phyloP scores from a whole-genome alignment of 2,797 vertebrate species.

The Diceros bicornis region DNA sequence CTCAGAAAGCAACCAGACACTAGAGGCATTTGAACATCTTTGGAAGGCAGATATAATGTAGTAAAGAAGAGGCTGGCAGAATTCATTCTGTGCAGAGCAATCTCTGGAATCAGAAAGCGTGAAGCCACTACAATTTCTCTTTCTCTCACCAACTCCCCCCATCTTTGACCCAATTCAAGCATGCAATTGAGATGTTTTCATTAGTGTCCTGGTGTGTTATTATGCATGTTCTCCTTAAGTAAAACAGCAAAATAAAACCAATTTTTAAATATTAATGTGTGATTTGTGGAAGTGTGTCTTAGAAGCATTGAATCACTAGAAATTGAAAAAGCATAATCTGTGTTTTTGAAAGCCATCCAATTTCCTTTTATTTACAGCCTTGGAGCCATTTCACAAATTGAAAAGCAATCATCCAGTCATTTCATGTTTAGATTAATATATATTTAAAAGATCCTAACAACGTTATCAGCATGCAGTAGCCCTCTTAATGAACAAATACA shows the following conservation, averaged over 20 bases:
- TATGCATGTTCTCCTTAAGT: constrained; percentile 63
- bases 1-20: constrained; percentile 50
- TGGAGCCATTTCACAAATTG: constrained; percentile 87
- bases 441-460: constrained; percentile 82
- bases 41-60: neutral
- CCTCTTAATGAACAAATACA: constrained; percentile 78
- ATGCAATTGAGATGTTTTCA: neutral
- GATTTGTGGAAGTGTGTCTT: constrained; percentile 76
- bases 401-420: constrained; percentile 84
- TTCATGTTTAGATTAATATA: constrained; percentile 85
- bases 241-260: constrained; percentile 65
- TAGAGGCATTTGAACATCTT: neutral
- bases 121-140: neutral
- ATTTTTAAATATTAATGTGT: constrained; percentile 79
- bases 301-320: constrained; percentile 74
- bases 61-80: constrained; percentile 39
- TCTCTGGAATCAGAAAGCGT: constrained; percentile 35
- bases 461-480: constrained; percentile 80
- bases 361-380: constrained; percentile 86
- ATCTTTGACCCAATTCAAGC: neutral
- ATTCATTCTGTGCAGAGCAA: neutral
- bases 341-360: constrained; percentile 85
- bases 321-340: constrained; percentile 81
- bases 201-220: neutral
- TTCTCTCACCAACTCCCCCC: neutral